Evolutionary conservation across 2,113 vertebrate genomes (phyloP).

Genomic region (Silurus meridionalis): DNA sequence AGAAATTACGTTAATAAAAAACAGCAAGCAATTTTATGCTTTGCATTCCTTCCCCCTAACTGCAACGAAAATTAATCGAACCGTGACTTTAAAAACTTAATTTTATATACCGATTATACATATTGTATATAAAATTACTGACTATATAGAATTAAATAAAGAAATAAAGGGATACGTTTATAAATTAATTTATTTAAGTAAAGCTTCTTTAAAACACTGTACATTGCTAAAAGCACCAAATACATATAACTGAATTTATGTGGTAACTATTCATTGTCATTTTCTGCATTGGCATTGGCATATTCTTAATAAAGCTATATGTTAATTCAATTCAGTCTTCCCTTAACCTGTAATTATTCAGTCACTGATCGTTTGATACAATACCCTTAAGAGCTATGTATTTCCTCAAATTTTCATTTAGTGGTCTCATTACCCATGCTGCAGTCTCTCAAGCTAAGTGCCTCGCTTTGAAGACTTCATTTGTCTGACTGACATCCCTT

Average conservation of each 20-base stretch:
- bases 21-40: no score
- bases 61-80: no score
- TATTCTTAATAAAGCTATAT: not conserved
- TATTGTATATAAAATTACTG: no score
- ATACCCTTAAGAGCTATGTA: not conserved
- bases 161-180: no score
- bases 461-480: conserved; percentile 30
- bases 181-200: no score
- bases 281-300: not conserved
- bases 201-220: no score
- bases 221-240: no score
- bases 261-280: not conserved
- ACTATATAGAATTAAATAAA: no score
- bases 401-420: conserved; percentile 9
- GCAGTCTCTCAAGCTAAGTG: conserved; percentile 9
- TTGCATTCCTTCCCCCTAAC: no score
- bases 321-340: not conserved
- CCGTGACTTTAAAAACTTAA: no score
- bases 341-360: not conserved
- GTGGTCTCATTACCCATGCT: not conserved
- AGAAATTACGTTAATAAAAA: no score
- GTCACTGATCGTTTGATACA: conserved; percentile 2
- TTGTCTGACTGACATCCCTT: conserved; percentile 28
- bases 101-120: no score
- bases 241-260: not conserved